phyloP scores from a whole-genome alignment of 2,797 vertebrate genomes.

The Podargus strigoides region DNA sequence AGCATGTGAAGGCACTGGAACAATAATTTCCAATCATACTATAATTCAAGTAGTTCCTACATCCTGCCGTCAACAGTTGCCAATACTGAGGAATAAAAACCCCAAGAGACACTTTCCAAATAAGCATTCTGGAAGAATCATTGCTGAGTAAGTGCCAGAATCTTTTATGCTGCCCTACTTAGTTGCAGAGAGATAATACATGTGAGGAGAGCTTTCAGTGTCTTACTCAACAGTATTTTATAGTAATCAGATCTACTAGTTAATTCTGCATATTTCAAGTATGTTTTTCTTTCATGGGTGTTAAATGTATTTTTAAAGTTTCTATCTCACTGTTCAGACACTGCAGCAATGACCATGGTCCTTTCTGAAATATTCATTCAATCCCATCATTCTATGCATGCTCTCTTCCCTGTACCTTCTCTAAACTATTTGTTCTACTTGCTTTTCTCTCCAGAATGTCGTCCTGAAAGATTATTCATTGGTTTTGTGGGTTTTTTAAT shows the following conservation, averaged over 20 bases:
- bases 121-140: background rate
- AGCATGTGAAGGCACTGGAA: background rate
- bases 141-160: background rate
- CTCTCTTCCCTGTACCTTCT: background rate
- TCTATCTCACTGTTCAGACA: background rate
- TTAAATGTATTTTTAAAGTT: background rate
- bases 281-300: background rate
- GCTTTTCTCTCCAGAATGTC: background rate
- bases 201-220: background rate
- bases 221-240: background rate
- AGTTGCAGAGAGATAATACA: background rate
- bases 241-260: background rate
- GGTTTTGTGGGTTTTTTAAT: background rate
- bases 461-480: background rate
- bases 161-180: background rate
- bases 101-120: background rate
- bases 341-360: background rate
- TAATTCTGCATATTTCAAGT: background rate
- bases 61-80: background rate
- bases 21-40: background rate
- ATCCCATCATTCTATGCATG: background rate
- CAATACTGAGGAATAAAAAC: background rate
- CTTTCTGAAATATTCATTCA: background rate
- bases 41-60: background rate
- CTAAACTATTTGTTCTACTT: background rate